These are phyloP conservation scores for Nicator chloris DNA, from an alignment of 2,113 vertebrate species.

Conservation along the genomic window DNA sequence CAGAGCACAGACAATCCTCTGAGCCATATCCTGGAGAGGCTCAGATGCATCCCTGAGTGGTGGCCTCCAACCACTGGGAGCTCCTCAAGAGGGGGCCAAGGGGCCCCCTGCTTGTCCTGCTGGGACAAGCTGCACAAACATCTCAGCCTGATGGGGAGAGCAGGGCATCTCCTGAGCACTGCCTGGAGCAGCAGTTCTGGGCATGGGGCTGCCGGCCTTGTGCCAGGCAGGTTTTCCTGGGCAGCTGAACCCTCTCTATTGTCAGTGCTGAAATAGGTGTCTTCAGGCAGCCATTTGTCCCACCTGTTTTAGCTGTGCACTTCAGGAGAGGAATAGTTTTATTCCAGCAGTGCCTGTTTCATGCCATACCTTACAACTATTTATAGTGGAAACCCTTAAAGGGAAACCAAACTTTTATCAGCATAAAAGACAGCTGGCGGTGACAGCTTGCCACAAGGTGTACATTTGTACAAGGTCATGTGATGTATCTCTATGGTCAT, in stretches of 20 bases:
- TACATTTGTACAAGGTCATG: background rate
- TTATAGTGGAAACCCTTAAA: background rate
- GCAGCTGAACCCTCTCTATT: background rate
- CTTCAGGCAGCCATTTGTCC: background rate
- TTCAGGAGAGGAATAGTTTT: background rate
- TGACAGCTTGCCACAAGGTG: background rate
- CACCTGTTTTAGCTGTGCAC: background rate
- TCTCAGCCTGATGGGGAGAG: background rate
- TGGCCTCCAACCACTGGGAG: background rate
- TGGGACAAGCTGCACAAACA: fast-evolving
- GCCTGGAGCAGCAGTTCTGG: background rate
- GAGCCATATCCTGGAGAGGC: background rate
- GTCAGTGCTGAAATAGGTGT: background rate
- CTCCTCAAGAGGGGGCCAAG: background rate
- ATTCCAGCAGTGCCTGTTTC: background rate
- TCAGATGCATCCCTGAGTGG: fast-evolving
- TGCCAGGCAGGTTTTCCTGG: background rate
- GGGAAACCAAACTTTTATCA: background rate
- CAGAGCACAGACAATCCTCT: background rate
- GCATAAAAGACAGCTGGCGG: background rate
- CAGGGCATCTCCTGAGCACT: background rate
- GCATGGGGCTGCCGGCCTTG: fast-evolving
- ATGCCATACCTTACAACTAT: background rate
- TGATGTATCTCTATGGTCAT: background rate
- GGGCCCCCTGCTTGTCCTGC: background rate